Conservation (phyloP, 2,797 vertebrate genomes). For the Poecilia gillii region DNA sequence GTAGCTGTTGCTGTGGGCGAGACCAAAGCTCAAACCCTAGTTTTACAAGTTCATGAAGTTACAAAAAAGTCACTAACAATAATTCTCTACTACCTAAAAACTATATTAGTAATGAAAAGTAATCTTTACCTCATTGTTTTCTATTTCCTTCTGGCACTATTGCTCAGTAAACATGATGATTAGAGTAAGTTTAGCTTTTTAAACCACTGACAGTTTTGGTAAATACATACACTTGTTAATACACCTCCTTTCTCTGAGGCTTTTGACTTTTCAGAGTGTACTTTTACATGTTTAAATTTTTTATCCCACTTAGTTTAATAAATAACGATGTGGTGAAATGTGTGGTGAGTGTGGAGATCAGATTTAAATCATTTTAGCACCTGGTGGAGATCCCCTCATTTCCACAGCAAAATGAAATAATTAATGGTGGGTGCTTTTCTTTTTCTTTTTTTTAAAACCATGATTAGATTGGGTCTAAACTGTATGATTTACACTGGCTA, state of each 20-base stretch:
- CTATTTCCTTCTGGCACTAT: not conserved
- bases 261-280: not conserved
- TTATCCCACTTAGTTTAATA: not conserved
- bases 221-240: not conserved
- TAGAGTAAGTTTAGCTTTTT: not conserved
- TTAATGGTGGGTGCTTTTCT: not conserved
- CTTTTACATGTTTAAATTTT: not conserved
- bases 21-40: not conserved
- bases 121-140: not conserved
- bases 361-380: not conserved
- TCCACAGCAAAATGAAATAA: not conserved
- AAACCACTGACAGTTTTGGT: not conserved
- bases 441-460: not conserved
- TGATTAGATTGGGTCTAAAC: not conserved
- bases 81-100: not conserved
- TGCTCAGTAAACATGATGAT: not conserved
- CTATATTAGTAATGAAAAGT: not conserved
- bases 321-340: not conserved
- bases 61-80: not conserved
- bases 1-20: not conserved
- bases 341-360: not conserved
- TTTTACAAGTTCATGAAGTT: not conserved
- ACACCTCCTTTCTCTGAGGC: not conserved
- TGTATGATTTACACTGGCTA: not conserved
- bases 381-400: not conserved